These are phyloP conservation scores for Byasa hedistus DNA, from an alignment of 2,888 invertebrate species.

Conservation along the genomic window DNA sequence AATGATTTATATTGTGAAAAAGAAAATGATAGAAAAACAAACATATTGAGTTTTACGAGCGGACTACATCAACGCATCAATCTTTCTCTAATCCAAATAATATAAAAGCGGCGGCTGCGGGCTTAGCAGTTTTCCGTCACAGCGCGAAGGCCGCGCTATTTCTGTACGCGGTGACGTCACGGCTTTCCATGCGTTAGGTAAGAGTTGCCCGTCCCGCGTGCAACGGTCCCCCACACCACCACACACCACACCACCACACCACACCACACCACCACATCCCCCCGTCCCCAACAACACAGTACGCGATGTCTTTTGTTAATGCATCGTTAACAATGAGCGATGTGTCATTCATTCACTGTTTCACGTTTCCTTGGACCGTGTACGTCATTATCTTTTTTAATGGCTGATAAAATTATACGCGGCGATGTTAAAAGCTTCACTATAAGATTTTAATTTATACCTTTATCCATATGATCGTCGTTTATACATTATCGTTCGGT, in stretches of 20 bases:
- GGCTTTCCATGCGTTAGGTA: slow-evolving; percentile 56
- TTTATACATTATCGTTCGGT: no score
- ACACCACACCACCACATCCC: background rate
- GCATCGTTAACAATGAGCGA: slow-evolving; percentile 34
- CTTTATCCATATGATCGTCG: no score
- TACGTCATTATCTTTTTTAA: slow-evolving; percentile 7
- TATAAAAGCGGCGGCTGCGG: slow-evolving; percentile 43
- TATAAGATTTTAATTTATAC: background rate
- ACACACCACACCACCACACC: background rate
- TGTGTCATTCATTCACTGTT: slow-evolving; percentile 24
- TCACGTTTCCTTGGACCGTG: background rate
- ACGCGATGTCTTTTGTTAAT: slow-evolving; percentile 29
- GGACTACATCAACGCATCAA: slow-evolving; percentile 44
- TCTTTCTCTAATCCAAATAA: slow-evolving; percentile 44
- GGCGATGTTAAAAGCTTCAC: background rate
- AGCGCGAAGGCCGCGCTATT: slow-evolving; percentile 67
- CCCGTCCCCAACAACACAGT: slow-evolving; percentile 3
- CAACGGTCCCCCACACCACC: slow-evolving; percentile 19
- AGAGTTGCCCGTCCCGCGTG: slow-evolving; percentile 31
- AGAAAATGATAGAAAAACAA: slow-evolving; percentile 28
- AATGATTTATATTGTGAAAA: slow-evolving; percentile 27
- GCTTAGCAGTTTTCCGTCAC: slow-evolving; percentile 60
- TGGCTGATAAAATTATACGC: background rate
- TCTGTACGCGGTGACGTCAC: slow-evolving; percentile 58
- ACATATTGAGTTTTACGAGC: slow-evolving; percentile 27